A percentile compares a stretch with the other conserved stretches of the same genome.
Conservation (phyloP, 2,113 vertebrate genomes). For the Protobothrops mucrosquamatus region DNA sequence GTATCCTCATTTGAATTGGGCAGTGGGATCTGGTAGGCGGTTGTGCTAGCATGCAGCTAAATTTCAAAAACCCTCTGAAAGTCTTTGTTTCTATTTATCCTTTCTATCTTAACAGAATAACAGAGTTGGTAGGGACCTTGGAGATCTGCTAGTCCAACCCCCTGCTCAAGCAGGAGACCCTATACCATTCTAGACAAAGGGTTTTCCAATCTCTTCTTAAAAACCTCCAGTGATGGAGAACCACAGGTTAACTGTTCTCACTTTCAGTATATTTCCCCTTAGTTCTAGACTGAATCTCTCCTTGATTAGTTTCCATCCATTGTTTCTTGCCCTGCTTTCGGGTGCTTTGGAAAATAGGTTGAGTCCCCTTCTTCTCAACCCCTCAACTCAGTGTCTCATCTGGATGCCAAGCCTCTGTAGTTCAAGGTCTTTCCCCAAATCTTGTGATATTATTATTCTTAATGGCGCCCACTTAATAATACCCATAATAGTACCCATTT, state of each 20-base stretch:
- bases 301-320: too few species aligned
- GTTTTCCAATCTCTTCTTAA: too few species aligned
- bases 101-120: background rate
- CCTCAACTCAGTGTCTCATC: background rate
- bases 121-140: too few species aligned
- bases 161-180: too few species aligned
- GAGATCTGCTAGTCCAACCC: too few species aligned
- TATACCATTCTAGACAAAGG: too few species aligned
- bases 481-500: background rate
- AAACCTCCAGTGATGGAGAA: too few species aligned
- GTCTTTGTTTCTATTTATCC: background rate
- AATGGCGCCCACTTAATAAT: background rate
- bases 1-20: background rate
- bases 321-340: too few species aligned
- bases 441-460: background rate
- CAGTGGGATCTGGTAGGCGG: background rate
- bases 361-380: too few species aligned
- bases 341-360: background rate
- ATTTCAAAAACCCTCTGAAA: background rate
- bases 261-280: too few species aligned
- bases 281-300: too few species aligned
- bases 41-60: background rate
- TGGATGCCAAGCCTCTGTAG: background rate
- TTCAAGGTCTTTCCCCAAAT: background rate
- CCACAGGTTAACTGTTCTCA: too few species aligned